Evolutionary conservation across 2,113 vertebrate species (phyloP), one percentile per base, ranked within the genome.

Genomic region (Sterrhoptilus dennistouni): DNA sequence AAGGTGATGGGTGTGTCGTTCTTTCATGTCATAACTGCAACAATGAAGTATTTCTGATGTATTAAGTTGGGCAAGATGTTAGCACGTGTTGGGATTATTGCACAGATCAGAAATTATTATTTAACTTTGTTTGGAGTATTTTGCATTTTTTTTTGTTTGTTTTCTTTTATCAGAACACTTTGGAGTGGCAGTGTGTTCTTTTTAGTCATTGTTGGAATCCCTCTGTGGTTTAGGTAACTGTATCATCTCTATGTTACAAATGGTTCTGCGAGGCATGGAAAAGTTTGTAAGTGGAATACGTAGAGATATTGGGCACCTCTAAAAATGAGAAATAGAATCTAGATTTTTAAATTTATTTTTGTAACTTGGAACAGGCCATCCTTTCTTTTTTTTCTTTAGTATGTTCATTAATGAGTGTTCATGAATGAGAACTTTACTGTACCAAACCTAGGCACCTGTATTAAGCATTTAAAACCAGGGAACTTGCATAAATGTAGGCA

Each of bases 191-290:
- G 1, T 36, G 36, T 33, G 4, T 68, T 80, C 28, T 50, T 87
- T 64, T 42, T 36, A 3, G 50, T 36, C 12, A 53, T 36, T 0
- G 0, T 2, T 74, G 20, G n/a, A 77, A 63, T 25, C 63, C 29
- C 60, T 65, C 31, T 50, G 23, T n/a, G 45, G 35, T 70, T 89
- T 66, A 78, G 12, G 25, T 65, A 59, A 59, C 29, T 49, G 6
- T 28, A 31, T 36, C 28, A 57, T 45, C 15, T 83, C 28, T 16
- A 3, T 42, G 28, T 54, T 65, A 31, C 33, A 54, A 44, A 19
- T 53, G 18, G 12, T 16, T 9, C 42, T 72, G 44, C n/a, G 40
- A 72, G 10, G 35, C 29, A 36, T 2, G 35, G 38, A 65, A 76
- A 20, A 36, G 25, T 2, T 8, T 40, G 1, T n/a, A 68, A 63